Conservation (phyloP, 2,113 vertebrate species). For the Nothocercus julius region DNA sequence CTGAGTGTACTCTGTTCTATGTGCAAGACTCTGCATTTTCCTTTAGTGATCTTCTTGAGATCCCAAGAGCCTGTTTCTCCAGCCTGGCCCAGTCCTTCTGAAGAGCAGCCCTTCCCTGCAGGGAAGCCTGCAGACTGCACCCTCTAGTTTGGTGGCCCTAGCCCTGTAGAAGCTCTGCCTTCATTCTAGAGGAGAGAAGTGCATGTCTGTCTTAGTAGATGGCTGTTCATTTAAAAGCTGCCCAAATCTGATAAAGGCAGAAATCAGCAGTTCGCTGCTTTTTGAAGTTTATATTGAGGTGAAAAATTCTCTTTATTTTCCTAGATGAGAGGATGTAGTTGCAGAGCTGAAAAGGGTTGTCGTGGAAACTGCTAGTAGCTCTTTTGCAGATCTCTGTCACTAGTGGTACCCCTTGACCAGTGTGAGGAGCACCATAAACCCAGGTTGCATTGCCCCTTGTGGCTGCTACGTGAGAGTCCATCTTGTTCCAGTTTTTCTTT, state of each 20-base stretch:
- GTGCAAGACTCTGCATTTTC: neutral
- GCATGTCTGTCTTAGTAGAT: neutral
- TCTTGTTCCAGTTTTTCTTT: neutral
- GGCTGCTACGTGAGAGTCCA: neutral
- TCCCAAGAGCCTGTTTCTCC: neutral
- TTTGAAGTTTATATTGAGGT: neutral
- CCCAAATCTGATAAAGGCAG: neutral
- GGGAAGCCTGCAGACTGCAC: neutral
- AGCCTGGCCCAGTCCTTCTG: neutral
- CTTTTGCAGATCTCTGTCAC: neutral
- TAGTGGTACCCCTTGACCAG: neutral
- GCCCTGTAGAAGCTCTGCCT: neutral
- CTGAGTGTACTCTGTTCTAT: neutral
- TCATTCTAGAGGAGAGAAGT: neutral
- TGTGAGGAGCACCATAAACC: neutral
- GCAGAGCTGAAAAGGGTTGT: neutral
- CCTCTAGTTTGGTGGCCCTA: neutral
- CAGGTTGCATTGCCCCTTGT: neutral
- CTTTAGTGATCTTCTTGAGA: neutral
- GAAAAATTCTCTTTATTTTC: neutral
- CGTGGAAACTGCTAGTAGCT: neutral
- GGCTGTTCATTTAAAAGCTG: neutral
- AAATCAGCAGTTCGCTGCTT: neutral
- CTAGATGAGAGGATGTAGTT: neutral
- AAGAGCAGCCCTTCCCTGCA: neutral